Evolutionary conservation across 2,888 invertebrate species (phyloP), one percentile per base, ranked within the genome.

Genomic region (Leptinotarsa rubiginosa): DNA sequence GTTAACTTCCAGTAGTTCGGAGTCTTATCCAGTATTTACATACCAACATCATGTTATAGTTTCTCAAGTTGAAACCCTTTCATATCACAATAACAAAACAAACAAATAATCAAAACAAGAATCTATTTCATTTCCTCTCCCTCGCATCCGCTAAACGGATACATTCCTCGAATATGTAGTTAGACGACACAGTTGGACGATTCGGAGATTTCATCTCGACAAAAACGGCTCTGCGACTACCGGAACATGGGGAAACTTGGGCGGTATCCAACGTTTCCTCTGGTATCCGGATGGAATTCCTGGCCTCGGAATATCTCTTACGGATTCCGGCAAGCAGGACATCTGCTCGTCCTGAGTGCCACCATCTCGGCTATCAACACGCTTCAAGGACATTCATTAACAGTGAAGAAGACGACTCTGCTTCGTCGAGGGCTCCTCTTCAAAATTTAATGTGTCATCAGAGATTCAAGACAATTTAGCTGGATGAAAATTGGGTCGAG

Each of bases 361-460:
- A 69, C 47, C 69, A 49, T 62, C 62, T 56, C 69, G 73, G 64
- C 65, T 65, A 59, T 69, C 69, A 65, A 69, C 73, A 69, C 56
- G 73, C 73, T 65, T 65, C 65, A 69, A 73, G 69, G 69, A 69
- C 69, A 56, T 65, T 69, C 73, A 69, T 73, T 73, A 22, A 13
- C 56, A 56, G 56, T 56, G 22, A 56, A 56, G 56, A 56, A 56
- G 56, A 22, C 20, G 56, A 25, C 22, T 56, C 0, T 0, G 56
- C 56, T 22, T 56, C 20, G 56, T 56, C 56, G 56, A 56, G 56
- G 22, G 4, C 52, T 22, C 15, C 56, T 22, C 56, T 56, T 25
- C 22, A 22, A 22, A 56, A 56, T 56, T 56, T 22, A 56, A 56
- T 56, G 56, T 56, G 56, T 56, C 56, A 22, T 56, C 22, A 56